phyloP scores from a whole-genome alignment of 2,888 invertebrate species.

The Brachypalpus laphriformis region DNA sequence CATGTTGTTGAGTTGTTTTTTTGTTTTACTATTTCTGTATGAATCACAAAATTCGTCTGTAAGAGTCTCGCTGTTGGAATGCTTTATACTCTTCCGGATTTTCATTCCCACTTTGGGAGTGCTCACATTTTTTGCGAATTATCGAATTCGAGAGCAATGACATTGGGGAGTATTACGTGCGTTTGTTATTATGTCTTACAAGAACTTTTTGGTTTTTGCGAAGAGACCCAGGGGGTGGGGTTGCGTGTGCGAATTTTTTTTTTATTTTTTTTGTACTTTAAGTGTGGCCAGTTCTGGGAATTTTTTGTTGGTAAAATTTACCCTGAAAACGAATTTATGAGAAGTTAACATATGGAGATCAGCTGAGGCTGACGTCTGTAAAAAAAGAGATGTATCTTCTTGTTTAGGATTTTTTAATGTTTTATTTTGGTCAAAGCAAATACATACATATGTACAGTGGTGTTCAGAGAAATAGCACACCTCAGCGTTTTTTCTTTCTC shows the following conservation, averaged over 20 bases:
- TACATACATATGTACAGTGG: too few relatives aligned
- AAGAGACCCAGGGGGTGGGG: neutral
- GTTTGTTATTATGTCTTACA: constrained; percentile 17
- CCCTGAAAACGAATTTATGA: neutral
- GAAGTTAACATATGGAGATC: constrained; percentile 8
- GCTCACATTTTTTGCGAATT: constrained; percentile 8
- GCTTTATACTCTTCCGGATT: constrained; percentile 36
- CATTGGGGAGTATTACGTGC: constrained; percentile 30
- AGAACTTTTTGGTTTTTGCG: neutral
- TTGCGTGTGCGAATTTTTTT: constrained; percentile 24
- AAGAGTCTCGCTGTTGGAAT: constrained; percentile 3
- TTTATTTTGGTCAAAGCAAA: neutral
- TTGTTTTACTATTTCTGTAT: constrained; percentile 13
- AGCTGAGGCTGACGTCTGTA: neutral
- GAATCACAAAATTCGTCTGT: constrained; percentile 36
- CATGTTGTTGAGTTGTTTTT: constrained; percentile 3
- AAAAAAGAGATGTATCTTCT: neutral
- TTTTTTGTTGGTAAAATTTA: neutral
- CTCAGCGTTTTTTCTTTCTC: too few relatives aligned
- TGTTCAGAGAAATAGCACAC: too few relatives aligned
- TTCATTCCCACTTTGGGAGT: constrained; percentile 17
- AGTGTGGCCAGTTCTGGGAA: neutral
- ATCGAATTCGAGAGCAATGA: constrained; percentile 56
- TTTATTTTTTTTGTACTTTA: neutral
- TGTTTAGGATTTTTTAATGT: neutral